Percentiles rank a stretch among this genome's conserved stretches.
These are phyloP conservation scores for Manis pentadactyla DNA, from an alignment of 2,797 vertebrate species.

Conservation along the genomic window DNA sequence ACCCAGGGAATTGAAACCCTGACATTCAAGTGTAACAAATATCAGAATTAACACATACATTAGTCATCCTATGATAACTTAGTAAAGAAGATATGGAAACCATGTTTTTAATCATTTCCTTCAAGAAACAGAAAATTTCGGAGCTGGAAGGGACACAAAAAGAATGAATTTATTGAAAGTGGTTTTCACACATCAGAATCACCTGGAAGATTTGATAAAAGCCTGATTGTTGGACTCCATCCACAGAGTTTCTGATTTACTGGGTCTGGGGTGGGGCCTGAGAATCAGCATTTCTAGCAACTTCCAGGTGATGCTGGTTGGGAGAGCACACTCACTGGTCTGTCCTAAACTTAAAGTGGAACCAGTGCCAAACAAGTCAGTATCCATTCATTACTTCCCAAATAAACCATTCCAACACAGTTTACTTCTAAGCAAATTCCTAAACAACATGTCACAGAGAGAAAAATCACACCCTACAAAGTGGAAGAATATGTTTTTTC, in stretches of 20 bases:
- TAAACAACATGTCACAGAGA: not conserved
- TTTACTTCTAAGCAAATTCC: not conserved
- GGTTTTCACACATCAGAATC: not conserved
- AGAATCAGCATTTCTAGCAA: not conserved
- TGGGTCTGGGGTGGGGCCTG: not conserved
- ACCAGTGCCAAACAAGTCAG: not conserved
- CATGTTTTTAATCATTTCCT: not conserved
- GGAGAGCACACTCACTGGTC: not conserved
- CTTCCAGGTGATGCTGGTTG: not conserved
- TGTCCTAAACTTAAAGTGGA: not conserved
- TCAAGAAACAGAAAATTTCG: not conserved
- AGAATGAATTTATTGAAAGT: no score
- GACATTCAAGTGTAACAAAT: not conserved
- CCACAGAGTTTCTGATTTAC: not conserved
- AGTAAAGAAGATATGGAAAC: slow-evolving; percentile 1
- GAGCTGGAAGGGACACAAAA: not conserved
- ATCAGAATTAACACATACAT: not conserved
- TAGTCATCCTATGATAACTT: not conserved
- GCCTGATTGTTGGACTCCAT: no score
- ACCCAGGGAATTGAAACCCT: not conserved
- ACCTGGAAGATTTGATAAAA: not conserved
- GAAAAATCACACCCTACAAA: not conserved
- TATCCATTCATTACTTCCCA: not conserved
- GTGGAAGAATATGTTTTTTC: not conserved
- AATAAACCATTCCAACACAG: not conserved